A percentile compares a stretch with the other conserved stretches of the same genome.
These are phyloP conservation scores for Mus spretus DNA, from an alignment of 2,797 vertebrate genomes.

Conservation along the genomic window DNA sequence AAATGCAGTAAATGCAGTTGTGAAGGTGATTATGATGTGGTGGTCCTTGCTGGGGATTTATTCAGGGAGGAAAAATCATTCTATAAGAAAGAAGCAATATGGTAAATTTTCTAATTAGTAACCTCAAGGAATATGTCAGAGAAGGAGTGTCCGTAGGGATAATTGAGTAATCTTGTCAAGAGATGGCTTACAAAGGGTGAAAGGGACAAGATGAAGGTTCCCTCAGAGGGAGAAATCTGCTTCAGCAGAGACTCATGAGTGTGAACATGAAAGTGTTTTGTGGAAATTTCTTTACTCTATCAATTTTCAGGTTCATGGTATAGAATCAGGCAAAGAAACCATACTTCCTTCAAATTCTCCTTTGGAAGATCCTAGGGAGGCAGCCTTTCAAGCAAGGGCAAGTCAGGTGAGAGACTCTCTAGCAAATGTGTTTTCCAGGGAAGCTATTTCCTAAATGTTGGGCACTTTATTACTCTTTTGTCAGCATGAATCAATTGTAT, in stretches of 20 bases:
- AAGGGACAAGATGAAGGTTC: neutral
- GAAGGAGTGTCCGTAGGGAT: neutral
- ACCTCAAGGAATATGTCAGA: neutral
- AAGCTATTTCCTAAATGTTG: neutral
- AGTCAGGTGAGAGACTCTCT: neutral
- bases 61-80: neutral
- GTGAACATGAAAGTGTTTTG: neutral
- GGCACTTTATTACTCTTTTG: no score
- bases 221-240: neutral
- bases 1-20: neutral
- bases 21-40: neutral
- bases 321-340: neutral
- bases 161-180: neutral
- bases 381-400: neutral
- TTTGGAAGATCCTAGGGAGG: neutral
- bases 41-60: neutral
- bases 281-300: neutral
- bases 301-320: neutral
- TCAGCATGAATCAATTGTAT: neutral
- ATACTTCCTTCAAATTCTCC: neutral
- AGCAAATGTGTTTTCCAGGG: neutral
- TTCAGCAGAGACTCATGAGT: neutral
- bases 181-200: neutral
- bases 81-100: neutral
- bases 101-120: neutral